Evolutionary conservation across 2,113 vertebrate genomes (phyloP).

Genomic region (Brachirus orientalis): DNA sequence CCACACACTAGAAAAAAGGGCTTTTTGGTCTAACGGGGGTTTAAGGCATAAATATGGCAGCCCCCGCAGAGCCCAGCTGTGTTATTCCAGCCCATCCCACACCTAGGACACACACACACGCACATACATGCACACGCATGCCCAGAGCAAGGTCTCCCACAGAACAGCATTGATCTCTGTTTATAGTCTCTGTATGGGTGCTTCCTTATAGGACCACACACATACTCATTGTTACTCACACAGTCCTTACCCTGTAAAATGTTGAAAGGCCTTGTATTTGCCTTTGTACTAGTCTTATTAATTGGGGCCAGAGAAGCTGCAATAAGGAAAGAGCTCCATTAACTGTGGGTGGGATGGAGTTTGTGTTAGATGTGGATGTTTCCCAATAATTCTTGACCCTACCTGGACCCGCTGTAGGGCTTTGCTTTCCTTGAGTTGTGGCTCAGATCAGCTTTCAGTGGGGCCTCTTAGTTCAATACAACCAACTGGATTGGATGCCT

Average conservation of each 20-base stretch:
- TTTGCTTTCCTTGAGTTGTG: constrained; percentile 55
- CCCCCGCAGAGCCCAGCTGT: constrained; percentile 73
- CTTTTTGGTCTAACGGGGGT: constrained; percentile 52
- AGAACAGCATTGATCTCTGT: constrained; percentile 75
- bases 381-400: constrained; percentile 42
- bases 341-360: constrained; percentile 51
- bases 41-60: constrained; percentile 64
- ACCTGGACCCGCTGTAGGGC: constrained; percentile 32
- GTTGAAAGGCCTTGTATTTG: constrained; percentile 47
- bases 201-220: constrained; percentile 80
- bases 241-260: constrained; percentile 32
- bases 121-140: constrained; percentile 53
- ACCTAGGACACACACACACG: constrained; percentile 56
- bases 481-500: constrained; percentile 67
- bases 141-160: constrained; percentile 72
- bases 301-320: constrained; percentile 41
- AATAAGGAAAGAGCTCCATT: constrained; percentile 33
- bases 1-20: constrained; percentile 43
- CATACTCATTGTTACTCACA: constrained; percentile 52
- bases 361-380: constrained; percentile 30
- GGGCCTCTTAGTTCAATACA: constrained; percentile 56
- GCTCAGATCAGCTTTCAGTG: constrained; percentile 62
- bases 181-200: constrained; percentile 74
- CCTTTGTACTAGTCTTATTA: constrained; percentile 54
- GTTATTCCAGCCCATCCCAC: constrained; percentile 69